A percentile compares a stretch with the other conserved stretches of the same genome.
Evolutionary conservation across 2,888 invertebrate genomes (phyloP).

Genomic region (Dolichopus griseipennis): DNA sequence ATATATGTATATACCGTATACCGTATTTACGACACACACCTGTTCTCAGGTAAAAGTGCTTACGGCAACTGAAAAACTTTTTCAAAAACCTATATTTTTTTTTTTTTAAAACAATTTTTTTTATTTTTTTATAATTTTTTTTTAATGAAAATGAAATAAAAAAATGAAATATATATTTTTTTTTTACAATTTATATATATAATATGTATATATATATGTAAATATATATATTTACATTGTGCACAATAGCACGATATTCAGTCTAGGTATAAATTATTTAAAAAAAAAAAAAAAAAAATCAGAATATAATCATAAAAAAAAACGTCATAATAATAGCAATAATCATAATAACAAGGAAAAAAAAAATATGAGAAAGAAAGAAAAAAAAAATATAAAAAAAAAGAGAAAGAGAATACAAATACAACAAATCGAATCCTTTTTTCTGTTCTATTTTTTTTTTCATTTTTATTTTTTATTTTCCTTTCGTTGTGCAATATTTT

Average conservation of each 20-base stretch:
- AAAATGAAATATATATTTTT: too few relatives aligned
- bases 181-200: too few relatives aligned
- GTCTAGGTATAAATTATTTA: not conserved
- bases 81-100: not conserved
- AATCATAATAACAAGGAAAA: not conserved
- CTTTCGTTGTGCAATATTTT: too few relatives aligned
- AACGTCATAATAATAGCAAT: not conserved
- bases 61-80: constrained; percentile 9
- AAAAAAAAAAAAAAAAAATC: not conserved
- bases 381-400: not conserved
- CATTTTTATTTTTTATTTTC: not conserved
- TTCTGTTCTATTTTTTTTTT: not conserved
- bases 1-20: too few relatives aligned
- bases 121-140: not conserved
- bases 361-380: not conserved
- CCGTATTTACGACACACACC: constrained; percentile 8
- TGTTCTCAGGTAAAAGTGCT: constrained; percentile 10
- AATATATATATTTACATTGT: too few relatives aligned
- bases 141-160: not conserved
- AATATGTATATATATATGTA: too few relatives aligned
- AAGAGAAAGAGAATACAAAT: not conserved
- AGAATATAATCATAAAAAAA: not conserved
- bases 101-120: not conserved
- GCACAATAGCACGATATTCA: not conserved
- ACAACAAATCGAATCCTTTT: constrained; percentile 6